A percentile compares a stretch with the other conserved stretches of the same genome.
These are phyloP conservation scores for Poicephalus gulielmi DNA, from an alignment of 2,113 vertebrate genomes.

Conservation along the genomic window DNA sequence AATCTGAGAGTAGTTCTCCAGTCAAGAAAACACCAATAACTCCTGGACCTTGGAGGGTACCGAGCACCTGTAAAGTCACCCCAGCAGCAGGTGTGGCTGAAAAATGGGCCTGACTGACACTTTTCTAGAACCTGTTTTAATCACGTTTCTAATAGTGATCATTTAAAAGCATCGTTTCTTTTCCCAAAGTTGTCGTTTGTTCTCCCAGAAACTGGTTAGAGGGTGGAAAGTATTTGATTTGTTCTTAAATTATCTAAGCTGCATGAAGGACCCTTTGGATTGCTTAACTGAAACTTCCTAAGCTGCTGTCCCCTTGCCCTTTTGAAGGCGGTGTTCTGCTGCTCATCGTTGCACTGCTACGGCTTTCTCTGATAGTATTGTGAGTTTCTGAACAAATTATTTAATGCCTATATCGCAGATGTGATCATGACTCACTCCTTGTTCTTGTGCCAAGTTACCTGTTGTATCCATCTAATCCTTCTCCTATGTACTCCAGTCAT, in stretches of 20 bases:
- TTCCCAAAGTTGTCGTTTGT: background rate
- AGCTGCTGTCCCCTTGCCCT: conserved; percentile 26
- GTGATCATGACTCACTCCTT: conserved; percentile 43
- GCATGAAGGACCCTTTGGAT: conserved; percentile 68
- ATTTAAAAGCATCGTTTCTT: background rate
- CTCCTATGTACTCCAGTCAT: background rate
- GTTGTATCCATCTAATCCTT: conserved; percentile 25
- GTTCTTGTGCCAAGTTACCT: conserved; percentile 69
- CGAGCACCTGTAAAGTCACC: conserved; percentile 80
- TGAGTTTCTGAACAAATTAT: conserved; percentile 50
- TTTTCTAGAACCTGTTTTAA: background rate
- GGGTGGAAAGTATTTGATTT: background rate
- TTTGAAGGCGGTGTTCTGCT: background rate
- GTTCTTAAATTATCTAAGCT: conserved; percentile 33
- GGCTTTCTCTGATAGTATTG: background rate
- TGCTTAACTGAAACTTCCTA: conserved; percentile 18
- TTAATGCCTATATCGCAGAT: conserved; percentile 23
- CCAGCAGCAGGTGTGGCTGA: conserved; percentile 49
- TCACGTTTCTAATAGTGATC: background rate
- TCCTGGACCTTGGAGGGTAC: conserved; percentile 95
- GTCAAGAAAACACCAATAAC: conserved; percentile 84
- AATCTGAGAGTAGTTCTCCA: conserved; percentile 64
- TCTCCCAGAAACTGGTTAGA: conserved; percentile 8
- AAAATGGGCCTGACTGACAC: conserved; percentile 52
- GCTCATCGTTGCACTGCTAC: conserved; percentile 40